Evolutionary conservation across 2,888 invertebrate species (phyloP).

Genomic region (Agrotis segetum): DNA sequence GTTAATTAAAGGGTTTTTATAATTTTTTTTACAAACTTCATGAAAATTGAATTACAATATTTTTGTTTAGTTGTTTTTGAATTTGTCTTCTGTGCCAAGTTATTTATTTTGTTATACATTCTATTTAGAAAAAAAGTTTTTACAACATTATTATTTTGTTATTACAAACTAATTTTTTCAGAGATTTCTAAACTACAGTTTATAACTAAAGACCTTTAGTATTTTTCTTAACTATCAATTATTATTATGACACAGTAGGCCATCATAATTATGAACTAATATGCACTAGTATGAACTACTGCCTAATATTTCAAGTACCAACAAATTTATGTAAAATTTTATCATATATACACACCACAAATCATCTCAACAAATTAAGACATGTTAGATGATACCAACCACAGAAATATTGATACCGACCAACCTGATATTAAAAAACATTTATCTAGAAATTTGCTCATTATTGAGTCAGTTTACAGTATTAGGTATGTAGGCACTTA

Average conservation of each 20-base stretch:
- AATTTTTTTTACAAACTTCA: no score
- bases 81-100: neutral
- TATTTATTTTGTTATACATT: neutral
- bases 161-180: neutral
- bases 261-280: no score
- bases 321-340: neutral
- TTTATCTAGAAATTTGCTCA: neutral
- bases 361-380: neutral
- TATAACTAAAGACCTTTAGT: neutral
- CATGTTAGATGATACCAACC: neutral
- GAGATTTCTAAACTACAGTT: neutral
- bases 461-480: neutral
- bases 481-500: conserved; percentile 12
- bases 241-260: no score
- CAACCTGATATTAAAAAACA: neutral
- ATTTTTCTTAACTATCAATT: neutral
- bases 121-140: neutral
- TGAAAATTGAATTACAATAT: neutral
- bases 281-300: no score
- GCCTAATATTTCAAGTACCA: neutral
- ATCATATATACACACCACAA: neutral
- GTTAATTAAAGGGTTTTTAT: no score
- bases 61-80: neutral
- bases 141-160: neutral
- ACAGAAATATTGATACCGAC: no score